A percentile compares a stretch with the other conserved stretches of the same genome.
Evolutionary conservation across 2,113 vertebrate genomes (phyloP).

Genomic region (Tapirus terrestris): DNA sequence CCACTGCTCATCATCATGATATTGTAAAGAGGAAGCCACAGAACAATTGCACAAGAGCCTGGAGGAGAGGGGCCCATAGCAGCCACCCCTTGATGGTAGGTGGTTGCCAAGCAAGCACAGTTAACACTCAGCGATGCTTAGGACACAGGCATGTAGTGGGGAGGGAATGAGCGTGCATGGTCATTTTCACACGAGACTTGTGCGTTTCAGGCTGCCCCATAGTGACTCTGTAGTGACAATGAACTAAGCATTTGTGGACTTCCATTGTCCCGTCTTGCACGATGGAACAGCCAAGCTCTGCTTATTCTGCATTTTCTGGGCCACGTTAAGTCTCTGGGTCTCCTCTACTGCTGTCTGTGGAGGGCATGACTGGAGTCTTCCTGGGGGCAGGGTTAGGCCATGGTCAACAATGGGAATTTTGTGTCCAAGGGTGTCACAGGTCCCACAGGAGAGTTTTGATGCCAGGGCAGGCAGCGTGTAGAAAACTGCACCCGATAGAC

Average conservation of each 20-base stretch:
- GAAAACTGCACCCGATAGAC: background rate
- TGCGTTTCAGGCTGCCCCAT: too few relatives aligned
- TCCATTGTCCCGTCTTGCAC: background rate
- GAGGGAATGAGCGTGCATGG: accelerated
- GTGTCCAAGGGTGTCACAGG: background rate
- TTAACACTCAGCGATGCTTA: background rate
- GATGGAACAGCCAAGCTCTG: background rate
- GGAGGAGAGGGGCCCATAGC: accelerated
- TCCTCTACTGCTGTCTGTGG: background rate
- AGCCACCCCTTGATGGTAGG: accelerated
- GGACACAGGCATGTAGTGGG: background rate
- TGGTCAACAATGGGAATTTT: background rate
- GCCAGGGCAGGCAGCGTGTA: too few relatives aligned
- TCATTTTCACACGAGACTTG: accelerated
- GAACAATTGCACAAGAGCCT: background rate
- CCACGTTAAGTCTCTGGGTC: background rate
- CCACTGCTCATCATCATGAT: accelerated
- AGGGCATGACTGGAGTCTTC: background rate
- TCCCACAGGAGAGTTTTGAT: background rate
- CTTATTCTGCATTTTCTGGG: background rate
- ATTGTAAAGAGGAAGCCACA: background rate
- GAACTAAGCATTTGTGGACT: accelerated
- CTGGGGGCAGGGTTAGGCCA: background rate
- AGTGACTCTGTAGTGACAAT: background rate
- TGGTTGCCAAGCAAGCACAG: accelerated